Base-by-base conservation (phyloP, 2,113 vertebrate species). In the Colossoma macropomum region DNA sequence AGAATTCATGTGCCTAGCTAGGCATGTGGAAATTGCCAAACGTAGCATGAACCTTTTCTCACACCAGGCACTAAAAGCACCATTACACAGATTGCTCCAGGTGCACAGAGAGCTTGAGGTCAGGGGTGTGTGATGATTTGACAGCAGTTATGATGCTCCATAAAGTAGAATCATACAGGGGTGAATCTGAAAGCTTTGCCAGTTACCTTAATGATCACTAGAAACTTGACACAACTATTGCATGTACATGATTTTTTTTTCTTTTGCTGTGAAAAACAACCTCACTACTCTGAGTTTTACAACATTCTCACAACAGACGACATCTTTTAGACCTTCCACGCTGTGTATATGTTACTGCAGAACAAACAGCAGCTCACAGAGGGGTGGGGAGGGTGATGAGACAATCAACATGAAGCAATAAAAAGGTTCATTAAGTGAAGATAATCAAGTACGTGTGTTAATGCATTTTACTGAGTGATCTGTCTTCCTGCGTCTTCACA, bases 51-150 rank as follows among this genome's bases (percentile, higher is more conserved):
- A 86, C 34, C 79, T 66, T 79, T 52, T 63, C 63, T 79, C 65
- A 60, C 71, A 74, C 71, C 62, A 84, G 66, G 62, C 73, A 66
- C 80, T 87, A 87, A 85, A 85, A 83, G 80, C 72, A 69, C 69
- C 70, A 79, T 79, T 84, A 84, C 76, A 84, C 66, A 76, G 65
- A 70, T 81, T 79, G 56, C 27, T 63, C 41, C 56, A 81, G 75
- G 71, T 88, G 38, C 41, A 45, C n/a, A 73, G 19, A 25, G 17
- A 32, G 62, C 59, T 73, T 54, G 19, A 52, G 69, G 77, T 75
- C 71, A 71, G 25, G 41, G 23, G 71, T 16, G 9, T 66, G 11
- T 74, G 30, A 69, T 27, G 28, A 72, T 45, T 45, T 79, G 59
- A 83, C 62, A 75, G 60, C 45, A 78, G 13, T 16, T 72, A 59